Conservation (phyloP, 2,888 invertebrate species). For the Hypomecis atomaria region DNA sequence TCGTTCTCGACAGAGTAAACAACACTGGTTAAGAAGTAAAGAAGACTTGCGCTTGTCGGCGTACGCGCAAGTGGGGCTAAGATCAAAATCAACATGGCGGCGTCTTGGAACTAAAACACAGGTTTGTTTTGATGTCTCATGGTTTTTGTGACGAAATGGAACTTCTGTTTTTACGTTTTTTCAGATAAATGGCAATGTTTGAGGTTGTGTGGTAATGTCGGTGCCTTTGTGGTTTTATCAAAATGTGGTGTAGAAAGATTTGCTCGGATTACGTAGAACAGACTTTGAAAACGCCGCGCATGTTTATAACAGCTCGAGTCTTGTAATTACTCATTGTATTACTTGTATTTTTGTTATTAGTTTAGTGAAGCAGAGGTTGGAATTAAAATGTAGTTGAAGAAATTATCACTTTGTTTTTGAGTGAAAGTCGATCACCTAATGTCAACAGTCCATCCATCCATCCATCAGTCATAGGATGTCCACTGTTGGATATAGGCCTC, state of each 20-base stretch:
- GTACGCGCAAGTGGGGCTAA: conserved; percentile 30
- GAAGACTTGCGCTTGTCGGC: conserved; percentile 14
- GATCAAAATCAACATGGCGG: conserved; percentile 42
- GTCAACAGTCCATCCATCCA: too few relatives aligned
- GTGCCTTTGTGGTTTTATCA: conserved; percentile 3
- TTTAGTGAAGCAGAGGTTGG: too few relatives aligned
- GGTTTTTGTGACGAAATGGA: conserved; percentile 35
- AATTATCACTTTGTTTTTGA: too few relatives aligned
- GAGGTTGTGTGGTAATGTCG: conserved; percentile 2
- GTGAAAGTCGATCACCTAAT: too few relatives aligned
- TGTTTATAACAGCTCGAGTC: too few relatives aligned
- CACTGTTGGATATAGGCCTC: too few relatives aligned
- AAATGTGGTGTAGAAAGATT: not conserved
- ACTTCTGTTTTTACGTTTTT: conserved; percentile 33
- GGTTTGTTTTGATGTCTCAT: conserved; percentile 32
- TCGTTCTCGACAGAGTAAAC: conserved; percentile 6
- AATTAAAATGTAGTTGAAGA: too few relatives aligned
- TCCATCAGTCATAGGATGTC: too few relatives aligned
- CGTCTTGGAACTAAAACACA: conserved; percentile 37
- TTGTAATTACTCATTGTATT: too few relatives aligned
- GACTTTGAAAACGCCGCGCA: not conserved
- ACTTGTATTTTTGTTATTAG: too few relatives aligned
- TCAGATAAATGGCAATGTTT: conserved; percentile 15
- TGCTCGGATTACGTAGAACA: conserved; percentile 5
- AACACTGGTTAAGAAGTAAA: conserved; percentile 5